These are phyloP conservation scores for Pseudochromis fuscus DNA, from an alignment of 2,797 vertebrate genomes.

Conservation along the genomic window DNA sequence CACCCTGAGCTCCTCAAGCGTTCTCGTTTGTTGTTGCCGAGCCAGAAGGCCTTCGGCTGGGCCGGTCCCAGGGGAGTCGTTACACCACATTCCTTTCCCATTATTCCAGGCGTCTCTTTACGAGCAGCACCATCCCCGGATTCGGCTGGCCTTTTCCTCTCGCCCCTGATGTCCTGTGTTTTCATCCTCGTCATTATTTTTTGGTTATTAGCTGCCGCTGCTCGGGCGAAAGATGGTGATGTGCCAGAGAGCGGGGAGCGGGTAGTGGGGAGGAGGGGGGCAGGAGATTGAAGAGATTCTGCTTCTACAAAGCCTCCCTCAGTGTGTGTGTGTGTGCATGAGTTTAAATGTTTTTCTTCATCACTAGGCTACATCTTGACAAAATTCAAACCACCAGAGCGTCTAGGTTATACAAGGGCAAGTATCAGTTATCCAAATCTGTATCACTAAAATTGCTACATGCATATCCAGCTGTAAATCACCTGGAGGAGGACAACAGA, in stretches of 20 bases:
- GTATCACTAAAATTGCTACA: background rate
- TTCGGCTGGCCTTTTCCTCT: slow-evolving; percentile 68
- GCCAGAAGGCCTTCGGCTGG: slow-evolving; percentile 86
- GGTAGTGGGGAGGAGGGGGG: slow-evolving; percentile 22
- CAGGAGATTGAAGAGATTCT: slow-evolving; percentile 6
- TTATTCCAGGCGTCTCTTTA: slow-evolving; percentile 83
- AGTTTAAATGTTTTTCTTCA: background rate
- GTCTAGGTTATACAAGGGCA: slow-evolving; percentile 3
- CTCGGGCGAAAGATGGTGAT: slow-evolving; percentile 36
- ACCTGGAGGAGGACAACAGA: slow-evolving; percentile 19
- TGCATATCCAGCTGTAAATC: slow-evolving; percentile 6
- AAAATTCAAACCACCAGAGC: slow-evolving; percentile 10
- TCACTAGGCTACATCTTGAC: slow-evolving; percentile 14
- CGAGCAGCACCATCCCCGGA: slow-evolving; percentile 78
- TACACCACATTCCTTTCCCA: slow-evolving; percentile 85
- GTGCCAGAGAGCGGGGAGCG: slow-evolving; percentile 42
- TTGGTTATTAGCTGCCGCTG: slow-evolving; percentile 61
- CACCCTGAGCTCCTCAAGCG: slow-evolving; percentile 80
- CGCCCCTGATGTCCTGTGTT: slow-evolving; percentile 66
- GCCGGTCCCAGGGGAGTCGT: slow-evolving; percentile 86
- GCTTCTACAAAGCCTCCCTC: slow-evolving; percentile 11
- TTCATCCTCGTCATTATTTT: slow-evolving; percentile 66
- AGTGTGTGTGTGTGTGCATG: slow-evolving; percentile 3
- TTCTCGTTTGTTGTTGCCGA: slow-evolving; percentile 84
- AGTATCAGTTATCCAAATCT: slow-evolving; percentile 1